A percentile compares a stretch with the other conserved stretches of the same genome.
Conservation (phyloP, 2,113 vertebrate genomes). For the Chionomys nivalis region DNA sequence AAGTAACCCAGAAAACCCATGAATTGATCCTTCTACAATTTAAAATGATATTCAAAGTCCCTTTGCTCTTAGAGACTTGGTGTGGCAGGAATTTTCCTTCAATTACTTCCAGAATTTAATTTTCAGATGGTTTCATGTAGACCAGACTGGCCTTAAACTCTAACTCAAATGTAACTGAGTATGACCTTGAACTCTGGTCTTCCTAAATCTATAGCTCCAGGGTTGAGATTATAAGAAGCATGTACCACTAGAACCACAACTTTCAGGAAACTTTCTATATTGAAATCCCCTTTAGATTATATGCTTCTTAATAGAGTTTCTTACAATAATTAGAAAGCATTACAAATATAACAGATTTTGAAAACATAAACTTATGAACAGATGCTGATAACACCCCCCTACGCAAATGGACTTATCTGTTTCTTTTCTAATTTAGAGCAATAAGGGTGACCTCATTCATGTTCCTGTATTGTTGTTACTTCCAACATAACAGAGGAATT, state of each 20-base stretch:
- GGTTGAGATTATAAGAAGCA: neutral
- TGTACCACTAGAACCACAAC: neutral
- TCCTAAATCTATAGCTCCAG: too few species aligned
- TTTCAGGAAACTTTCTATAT: too few species aligned
- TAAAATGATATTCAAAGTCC: slow-evolving; percentile 50
- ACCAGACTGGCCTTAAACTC: neutral
- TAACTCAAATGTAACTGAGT: neutral
- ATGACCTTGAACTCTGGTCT: neutral
- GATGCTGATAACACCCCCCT: slow-evolving; percentile 2
- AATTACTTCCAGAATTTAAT: neutral
- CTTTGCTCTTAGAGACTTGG: slow-evolving; percentile 8
- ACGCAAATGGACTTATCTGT: neutral
- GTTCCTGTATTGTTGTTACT: neutral
- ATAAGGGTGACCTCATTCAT: neutral
- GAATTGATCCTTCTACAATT: slow-evolving; percentile 43
- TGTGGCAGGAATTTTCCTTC: neutral
- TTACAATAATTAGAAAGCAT: neutral
- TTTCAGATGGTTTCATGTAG: neutral
- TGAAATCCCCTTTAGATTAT: neutral
- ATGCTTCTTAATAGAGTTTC: neutral
- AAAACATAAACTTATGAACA: neutral
- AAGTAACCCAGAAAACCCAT: slow-evolving; percentile 47
- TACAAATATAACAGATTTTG: neutral
- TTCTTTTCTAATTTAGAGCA: slow-evolving; percentile 17
- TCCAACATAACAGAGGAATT: neutral